Evolutionary conservation across 1,140 invertebrate genomes (phyloP).

Genomic region (Pemphigus obesinymphae): DNA sequence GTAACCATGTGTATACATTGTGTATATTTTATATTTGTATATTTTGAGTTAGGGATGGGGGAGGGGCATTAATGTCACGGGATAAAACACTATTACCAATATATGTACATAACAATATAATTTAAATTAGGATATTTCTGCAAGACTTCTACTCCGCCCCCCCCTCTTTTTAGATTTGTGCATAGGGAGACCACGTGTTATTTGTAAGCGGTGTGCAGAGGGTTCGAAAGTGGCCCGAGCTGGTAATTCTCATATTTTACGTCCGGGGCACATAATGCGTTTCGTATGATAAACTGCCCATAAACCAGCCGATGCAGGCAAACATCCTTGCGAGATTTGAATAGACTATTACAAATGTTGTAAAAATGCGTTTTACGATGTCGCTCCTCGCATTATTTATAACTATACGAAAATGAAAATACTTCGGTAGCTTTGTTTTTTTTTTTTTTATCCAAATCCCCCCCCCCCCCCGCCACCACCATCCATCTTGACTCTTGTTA

Average conservation of each 20-base stretch:
- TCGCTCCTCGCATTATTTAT: constrained; percentile 23
- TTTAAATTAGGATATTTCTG: neutral
- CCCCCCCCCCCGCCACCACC: neutral
- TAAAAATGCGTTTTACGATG: constrained; percentile 36
- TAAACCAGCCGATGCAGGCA: neutral
- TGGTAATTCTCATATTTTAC: constrained; percentile 31
- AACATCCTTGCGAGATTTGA: constrained; percentile 12
- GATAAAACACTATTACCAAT: neutral
- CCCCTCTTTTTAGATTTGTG: too few relatives aligned
- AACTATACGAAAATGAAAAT: constrained; percentile 28
- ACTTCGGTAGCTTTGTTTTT: constrained; percentile 33
- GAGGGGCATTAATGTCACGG: neutral
- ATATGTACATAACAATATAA: neutral
- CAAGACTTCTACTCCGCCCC: neutral
- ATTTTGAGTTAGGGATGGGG: too few relatives aligned
- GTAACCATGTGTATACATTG: too few relatives aligned
- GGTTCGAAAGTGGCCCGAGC: neutral
- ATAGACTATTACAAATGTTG: constrained; percentile 17
- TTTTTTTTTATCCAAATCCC: neutral
- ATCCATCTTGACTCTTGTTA: neutral
- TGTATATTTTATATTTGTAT: too few relatives aligned
- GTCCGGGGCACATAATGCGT: constrained; percentile 1
- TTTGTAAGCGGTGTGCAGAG: neutral
- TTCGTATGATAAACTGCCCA: constrained; percentile 20
- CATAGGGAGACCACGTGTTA: too few relatives aligned